Base-by-base conservation (phyloP, 2,888 invertebrate genomes). In the Scaptomyza flava region DNA sequence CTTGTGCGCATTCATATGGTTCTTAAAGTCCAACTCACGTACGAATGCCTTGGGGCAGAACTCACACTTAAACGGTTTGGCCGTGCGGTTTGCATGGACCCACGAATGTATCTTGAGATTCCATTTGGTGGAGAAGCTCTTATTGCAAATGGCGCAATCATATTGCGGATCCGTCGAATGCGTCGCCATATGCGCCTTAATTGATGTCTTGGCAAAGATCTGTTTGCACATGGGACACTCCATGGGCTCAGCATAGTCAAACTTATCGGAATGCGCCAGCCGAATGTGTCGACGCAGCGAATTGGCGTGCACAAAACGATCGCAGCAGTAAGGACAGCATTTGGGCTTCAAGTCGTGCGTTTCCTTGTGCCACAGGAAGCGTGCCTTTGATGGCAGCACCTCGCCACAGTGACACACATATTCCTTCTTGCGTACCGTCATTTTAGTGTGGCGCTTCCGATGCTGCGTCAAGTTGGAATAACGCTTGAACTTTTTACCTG, bases 51-150 rank as follows among this genome's bases (percentile, higher is more conserved):
- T 95, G 82, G 96, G 96, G 91, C 97, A 97, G 79, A 95, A 94
- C 72, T 94, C 94, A 92, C 97, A 97, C 91, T 97, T 97, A 93
- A 94, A 97, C 0, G 97, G 97, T 90, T 97, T 97, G 31, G 96
- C 94, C 14, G 96, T 95, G 70, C 97, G 95, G 54, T 95, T 95
- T 60, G 96, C 95, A 92, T 98, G 97, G 53, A 96, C 96, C 97
- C 97, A 97, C 77, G 96, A 95, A 92, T 98, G 97, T 79, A 96
- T 94, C 90, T 97, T 96, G 54, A 97, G 93, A 93, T 97, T 97
- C 96, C 97, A 97, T 91, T 96, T 96, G 78, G 97, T 97, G 79
- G 96, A 96, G 93, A 97, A 97, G 33, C 95, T 93, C 90, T 97
- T 97, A 89, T 95, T 96, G 93, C 98, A 97, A 58, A 97, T 95